These are phyloP conservation scores for Pangasianodon gigas DNA, from an alignment of 2,113 vertebrate genomes.

Conservation along the genomic window DNA sequence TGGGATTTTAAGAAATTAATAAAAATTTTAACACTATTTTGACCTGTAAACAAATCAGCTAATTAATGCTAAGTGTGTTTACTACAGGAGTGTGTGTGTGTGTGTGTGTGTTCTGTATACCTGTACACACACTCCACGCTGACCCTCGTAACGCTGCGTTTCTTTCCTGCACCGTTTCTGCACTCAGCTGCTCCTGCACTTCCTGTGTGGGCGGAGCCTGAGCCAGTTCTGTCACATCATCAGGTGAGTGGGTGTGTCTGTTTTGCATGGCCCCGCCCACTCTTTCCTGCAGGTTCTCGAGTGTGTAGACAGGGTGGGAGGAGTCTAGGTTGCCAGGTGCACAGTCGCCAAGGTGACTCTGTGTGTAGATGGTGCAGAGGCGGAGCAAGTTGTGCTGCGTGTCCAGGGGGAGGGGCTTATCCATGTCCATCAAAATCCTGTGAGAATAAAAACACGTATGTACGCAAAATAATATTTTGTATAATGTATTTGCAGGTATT, in stretches of 20 bases:
- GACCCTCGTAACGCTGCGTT: slow-evolving; percentile 80
- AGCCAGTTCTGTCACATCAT: background rate
- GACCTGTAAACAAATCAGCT: no score
- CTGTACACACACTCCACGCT: slow-evolving; percentile 83
- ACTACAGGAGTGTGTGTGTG: background rate
- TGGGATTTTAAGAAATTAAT: no score
- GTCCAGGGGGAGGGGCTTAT: slow-evolving; percentile 76
- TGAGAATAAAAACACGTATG: background rate
- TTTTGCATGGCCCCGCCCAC: slow-evolving; percentile 57
- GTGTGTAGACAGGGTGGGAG: slow-evolving; percentile 81
- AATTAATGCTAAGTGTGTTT: no score
- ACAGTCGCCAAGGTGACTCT: slow-evolving; percentile 56
- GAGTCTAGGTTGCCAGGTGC: slow-evolving; percentile 52
- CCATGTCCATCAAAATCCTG: slow-evolving; percentile 87
- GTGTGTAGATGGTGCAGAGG: slow-evolving; percentile 90
- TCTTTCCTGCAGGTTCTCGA: slow-evolving; percentile 83
- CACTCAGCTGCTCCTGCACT: slow-evolving; percentile 64
- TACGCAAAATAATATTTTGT: no score
- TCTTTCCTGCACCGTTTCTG: slow-evolving; percentile 72
- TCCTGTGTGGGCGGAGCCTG: slow-evolving; percentile 59
- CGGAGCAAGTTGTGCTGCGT: slow-evolving; percentile 81
- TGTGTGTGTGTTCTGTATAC: slow-evolving; percentile 59
- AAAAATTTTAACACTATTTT: no score
- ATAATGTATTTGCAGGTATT: background rate
- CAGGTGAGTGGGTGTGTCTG: slow-evolving; percentile 41